Evolutionary conservation across 1,140 invertebrate species (phyloP), one percentile per base, ranked within the genome.

Genomic region (Procambarus clarkii): DNA sequence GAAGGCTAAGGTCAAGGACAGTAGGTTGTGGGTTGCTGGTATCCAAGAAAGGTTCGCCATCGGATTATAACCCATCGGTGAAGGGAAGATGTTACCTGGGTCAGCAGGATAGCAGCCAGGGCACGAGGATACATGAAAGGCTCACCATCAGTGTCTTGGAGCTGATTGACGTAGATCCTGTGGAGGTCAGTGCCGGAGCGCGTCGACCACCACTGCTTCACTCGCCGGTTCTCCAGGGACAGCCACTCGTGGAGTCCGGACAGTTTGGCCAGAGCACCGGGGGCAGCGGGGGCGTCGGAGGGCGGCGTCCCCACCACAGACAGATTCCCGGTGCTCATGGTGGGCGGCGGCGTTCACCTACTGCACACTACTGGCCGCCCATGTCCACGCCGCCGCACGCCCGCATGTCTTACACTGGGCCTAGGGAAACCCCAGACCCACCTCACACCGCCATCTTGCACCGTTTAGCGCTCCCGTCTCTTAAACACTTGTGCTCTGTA

Each of bases 171-270:
- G 71, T 91, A 91, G 44, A 91, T 85, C 60, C 54, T 64, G 84
- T 91, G 90, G 7, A 91, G 90, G 76, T 91, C 90, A 21, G 90
- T 86, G 64, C 90, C 90, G 0, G 90, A 91, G 21, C 90, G 83
- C 15, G 90, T 76, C 18, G 90, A 86, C 90, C 90, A 91, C 90
- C 90, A 91, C 45, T 91, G 90, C 83, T 91, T 91, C 77, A 91
- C 90, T 34, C 90, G 83, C 0, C 90, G 76, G 84, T 91, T 91
- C 77, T 91, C 90, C 45, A 91, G 83, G 3, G 76, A 80, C n/a
- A 91, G 90, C 90, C 90, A 91, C 79, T 91, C 90, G 90, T 91
- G 90, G 11, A 91, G 90, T 76, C 90, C 90, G 11, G 90, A 91
- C 0, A 91, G 84, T 78, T 91, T 91, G 46, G 84, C 84, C 58